These are phyloP conservation scores for Palythoa grandiflora DNA, from an alignment of 92 coral and sea anemone genomes.

Conservation along the genomic window DNA sequence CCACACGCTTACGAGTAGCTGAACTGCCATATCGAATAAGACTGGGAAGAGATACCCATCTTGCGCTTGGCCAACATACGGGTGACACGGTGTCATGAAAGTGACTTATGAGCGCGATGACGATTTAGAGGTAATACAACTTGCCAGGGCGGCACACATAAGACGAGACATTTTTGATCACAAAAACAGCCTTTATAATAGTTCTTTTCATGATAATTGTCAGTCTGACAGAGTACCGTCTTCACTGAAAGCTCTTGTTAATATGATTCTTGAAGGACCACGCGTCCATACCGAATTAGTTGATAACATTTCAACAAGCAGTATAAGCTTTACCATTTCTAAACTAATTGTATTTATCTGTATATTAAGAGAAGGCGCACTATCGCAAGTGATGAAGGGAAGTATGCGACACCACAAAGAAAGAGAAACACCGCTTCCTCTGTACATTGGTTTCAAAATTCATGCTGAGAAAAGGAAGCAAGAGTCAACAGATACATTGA, in stretches of 20 bases:
- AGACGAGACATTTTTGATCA: slow-evolving; percentile 57
- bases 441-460: slow-evolving; percentile 62
- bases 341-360: slow-evolving; percentile 53
- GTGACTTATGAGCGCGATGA: slow-evolving; percentile 49
- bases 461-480: slow-evolving; percentile 77
- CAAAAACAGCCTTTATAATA: slow-evolving; percentile 47
- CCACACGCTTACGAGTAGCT: slow-evolving; percentile 43
- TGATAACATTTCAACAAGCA: slow-evolving; percentile 49
- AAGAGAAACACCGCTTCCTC: slow-evolving; percentile 61
- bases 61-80: slow-evolving; percentile 42
- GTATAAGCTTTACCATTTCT: slow-evolving; percentile 43
- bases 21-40: slow-evolving; percentile 55
- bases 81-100: slow-evolving; percentile 53
- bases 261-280: slow-evolving; percentile 69
- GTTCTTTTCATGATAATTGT: slow-evolving; percentile 44
- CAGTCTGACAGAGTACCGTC: slow-evolving; percentile 51
- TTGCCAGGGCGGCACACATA: slow-evolving; percentile 65
- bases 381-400: too few relatives aligned
- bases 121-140: slow-evolving; percentile 59
- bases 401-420: slow-evolving; percentile 48
- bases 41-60: slow-evolving; percentile 48
- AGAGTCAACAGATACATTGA: slow-evolving; percentile 57
- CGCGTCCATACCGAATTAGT: slow-evolving; percentile 41
- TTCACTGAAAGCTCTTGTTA: slow-evolving; percentile 53
- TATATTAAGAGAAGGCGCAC: too few relatives aligned